Evolutionary conservation across 2,888 invertebrate genomes (phyloP).

Genomic region (Eupithecia dodoneata): DNA sequence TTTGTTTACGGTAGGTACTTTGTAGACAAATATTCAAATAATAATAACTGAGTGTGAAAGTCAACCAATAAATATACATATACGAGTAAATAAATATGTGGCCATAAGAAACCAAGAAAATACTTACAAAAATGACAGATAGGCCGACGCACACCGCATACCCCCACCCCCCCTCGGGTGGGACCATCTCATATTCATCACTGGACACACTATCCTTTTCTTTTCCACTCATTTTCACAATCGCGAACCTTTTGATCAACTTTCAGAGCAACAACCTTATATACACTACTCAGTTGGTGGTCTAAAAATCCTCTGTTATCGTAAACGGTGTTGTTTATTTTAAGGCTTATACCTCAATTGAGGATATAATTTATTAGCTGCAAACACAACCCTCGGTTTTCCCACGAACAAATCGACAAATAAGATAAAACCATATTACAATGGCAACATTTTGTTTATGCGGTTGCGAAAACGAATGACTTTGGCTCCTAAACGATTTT

Average conservation of each 20-base stretch:
- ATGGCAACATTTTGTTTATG: constrained; percentile 19
- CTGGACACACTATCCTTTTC: constrained; percentile 59
- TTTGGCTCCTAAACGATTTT: background rate
- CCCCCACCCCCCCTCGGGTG: constrained; percentile 90
- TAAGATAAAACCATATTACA: constrained; percentile 46
- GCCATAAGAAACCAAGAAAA: background rate
- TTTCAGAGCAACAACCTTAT: constrained; percentile 42
- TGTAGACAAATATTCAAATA: background rate
- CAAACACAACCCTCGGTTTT: constrained; percentile 71
- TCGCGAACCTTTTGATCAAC: constrained; percentile 35
- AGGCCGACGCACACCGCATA: constrained; percentile 87
- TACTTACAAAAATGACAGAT: constrained; percentile 87
- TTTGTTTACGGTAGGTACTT: background rate
- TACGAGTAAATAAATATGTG: background rate
- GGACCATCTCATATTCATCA: constrained; percentile 73
- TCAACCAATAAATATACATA: background rate
- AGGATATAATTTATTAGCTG: constrained; percentile 58
- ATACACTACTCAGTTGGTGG: constrained; percentile 57
- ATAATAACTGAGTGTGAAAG: background rate
- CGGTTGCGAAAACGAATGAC: constrained; percentile 11
- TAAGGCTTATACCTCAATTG: constrained; percentile 67
- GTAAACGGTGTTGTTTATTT: constrained; percentile 61
- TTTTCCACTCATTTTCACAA: constrained; percentile 62
- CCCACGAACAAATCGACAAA: constrained; percentile 68
- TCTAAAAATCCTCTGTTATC: constrained; percentile 69